These are phyloP conservation scores for Arrhopalites spinosus DNA, from an alignment of 2,888 invertebrate species.

Conservation along the genomic window DNA sequence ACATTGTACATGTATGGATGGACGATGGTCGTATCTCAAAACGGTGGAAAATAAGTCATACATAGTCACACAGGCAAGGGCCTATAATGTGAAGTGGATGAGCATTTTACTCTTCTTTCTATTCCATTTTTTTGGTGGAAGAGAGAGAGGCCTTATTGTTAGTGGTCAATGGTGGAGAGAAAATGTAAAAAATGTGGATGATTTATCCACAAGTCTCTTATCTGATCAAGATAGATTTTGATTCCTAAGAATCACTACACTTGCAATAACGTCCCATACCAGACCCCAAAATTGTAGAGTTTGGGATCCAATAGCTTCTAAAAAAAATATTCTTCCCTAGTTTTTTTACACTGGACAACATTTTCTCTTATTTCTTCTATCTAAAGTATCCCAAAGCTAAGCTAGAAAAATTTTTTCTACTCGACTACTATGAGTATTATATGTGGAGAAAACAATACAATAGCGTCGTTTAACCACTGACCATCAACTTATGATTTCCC, in stretches of 20 bases:
- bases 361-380: too few relatives aligned
- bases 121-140: neutral
- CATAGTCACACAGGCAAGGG: neutral
- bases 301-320: too few relatives aligned
- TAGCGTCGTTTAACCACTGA: too few relatives aligned
- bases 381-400: too few relatives aligned
- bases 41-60: constrained; percentile 3
- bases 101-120: neutral
- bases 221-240: constrained; percentile 44
- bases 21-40: neutral
- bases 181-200: constrained; percentile 40
- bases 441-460: too few relatives aligned
- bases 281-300: too few relatives aligned
- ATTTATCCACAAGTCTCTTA: constrained; percentile 40
- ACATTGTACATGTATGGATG: neutral
- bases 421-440: too few relatives aligned
- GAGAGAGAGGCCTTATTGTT: constrained; percentile 8
- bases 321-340: too few relatives aligned
- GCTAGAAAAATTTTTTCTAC: too few relatives aligned
- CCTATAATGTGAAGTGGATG: neutral
- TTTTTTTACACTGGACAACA: too few relatives aligned
- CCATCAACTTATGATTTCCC: too few relatives aligned
- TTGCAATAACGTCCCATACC: too few relatives aligned
- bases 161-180: constrained; percentile 25
- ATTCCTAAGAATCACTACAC: constrained; percentile 23